These are phyloP conservation scores for Ptilodon capucinus DNA, from an alignment of 2,888 invertebrate genomes.

Conservation along the genomic window DNA sequence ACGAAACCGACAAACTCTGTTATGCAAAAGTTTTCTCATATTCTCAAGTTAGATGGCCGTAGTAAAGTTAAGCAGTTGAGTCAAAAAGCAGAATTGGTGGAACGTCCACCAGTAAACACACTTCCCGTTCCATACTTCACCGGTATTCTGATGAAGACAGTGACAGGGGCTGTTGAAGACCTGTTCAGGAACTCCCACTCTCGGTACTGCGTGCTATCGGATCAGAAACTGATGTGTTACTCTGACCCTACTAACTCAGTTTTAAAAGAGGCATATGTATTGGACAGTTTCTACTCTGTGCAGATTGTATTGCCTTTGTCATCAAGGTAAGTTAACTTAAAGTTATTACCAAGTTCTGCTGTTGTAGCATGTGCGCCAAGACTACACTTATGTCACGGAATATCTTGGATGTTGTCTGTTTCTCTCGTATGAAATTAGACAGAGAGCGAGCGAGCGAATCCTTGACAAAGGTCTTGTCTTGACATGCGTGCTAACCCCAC, in stretches of 20 bases:
- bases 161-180: conserved; percentile 86
- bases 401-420: too few relatives aligned
- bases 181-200: conserved; percentile 89
- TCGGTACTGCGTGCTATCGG: conserved; percentile 87
- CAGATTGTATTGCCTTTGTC: conserved; percentile 84
- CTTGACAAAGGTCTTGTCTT: too few relatives aligned
- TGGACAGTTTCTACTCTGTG: conserved; percentile 85
- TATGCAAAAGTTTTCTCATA: conserved; percentile 66
- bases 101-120: conserved; percentile 77
- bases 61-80: conserved; percentile 49
- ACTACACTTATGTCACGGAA: too few relatives aligned
- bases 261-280: conserved; percentile 86
- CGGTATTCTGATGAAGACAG: conserved; percentile 83
- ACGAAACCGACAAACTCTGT: conserved; percentile 53
- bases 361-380: too few relatives aligned
- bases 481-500: too few relatives aligned
- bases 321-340: conserved; percentile 69
- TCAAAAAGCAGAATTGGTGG: conserved; percentile 60
- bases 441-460: too few relatives aligned
- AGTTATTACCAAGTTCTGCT: too few relatives aligned
- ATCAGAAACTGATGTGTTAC: conserved; percentile 88
- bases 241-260: conserved; percentile 87
- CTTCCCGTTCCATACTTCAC: conserved; percentile 78
- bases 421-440: too few relatives aligned
- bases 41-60: conserved; percentile 77